These are phyloP conservation scores for Rhadina sibilatrix DNA, from an alignment of 2,113 vertebrate species.

Conservation along the genomic window DNA sequence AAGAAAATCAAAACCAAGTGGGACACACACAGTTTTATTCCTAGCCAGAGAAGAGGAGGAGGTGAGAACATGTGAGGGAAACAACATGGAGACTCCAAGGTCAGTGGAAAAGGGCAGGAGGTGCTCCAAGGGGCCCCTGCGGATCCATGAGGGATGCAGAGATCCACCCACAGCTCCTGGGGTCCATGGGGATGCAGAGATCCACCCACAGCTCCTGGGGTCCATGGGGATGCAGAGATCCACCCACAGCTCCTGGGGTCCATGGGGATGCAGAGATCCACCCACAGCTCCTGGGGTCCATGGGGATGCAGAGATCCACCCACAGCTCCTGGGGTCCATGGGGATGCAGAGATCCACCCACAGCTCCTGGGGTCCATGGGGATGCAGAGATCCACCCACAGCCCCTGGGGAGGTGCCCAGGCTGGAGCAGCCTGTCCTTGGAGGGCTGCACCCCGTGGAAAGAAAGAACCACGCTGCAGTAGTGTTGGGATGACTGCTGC, in stretches of 20 bases:
- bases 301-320: background rate
- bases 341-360: background rate
- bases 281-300: too few relatives aligned
- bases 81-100: background rate
- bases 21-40: background rate
- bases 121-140: too few relatives aligned
- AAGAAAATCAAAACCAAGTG: background rate
- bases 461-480: background rate
- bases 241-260: too few relatives aligned
- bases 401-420: background rate
- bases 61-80: background rate
- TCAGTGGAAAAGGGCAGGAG: background rate
- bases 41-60: background rate
- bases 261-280: too few relatives aligned
- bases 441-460: fast-evolving
- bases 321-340: background rate
- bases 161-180: too few relatives aligned
- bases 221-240: too few relatives aligned
- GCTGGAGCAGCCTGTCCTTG: background rate
- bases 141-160: too few relatives aligned
- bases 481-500: background rate
- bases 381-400: too few relatives aligned
- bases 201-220: too few relatives aligned
- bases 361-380: fast-evolving
- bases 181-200: too few relatives aligned